These are phyloP conservation scores for Antedon bifida DNA, from an alignment of 35 echinoderm and acorn worm genomes.

Conservation along the genomic window DNA sequence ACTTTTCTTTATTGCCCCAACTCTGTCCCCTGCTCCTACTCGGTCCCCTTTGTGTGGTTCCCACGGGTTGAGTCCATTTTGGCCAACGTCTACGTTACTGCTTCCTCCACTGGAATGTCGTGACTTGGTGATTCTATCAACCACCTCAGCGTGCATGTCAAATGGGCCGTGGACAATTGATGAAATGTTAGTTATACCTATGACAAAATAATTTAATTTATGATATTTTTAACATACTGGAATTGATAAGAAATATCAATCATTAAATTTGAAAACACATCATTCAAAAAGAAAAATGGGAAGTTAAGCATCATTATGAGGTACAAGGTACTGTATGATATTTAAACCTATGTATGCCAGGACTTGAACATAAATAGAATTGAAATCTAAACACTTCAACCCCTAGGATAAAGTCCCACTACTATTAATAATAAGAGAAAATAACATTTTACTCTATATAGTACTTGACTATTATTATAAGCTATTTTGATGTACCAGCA, in stretches of 20 bases:
- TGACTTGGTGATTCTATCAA: slow-evolving; percentile 37
- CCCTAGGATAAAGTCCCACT: too few relatives aligned
- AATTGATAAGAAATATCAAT: too few relatives aligned
- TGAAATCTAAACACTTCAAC: too few relatives aligned
- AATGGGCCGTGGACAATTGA: slow-evolving; percentile 5
- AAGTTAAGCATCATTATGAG: too few relatives aligned
- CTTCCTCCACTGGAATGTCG: slow-evolving; percentile 74
- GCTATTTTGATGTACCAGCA: too few relatives aligned
- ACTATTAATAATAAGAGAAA: too few relatives aligned
- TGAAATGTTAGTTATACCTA: not conserved
- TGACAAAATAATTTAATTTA: not conserved
- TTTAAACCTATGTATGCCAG: too few relatives aligned
- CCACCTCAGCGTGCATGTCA: slow-evolving; percentile 79
- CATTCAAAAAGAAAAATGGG: too few relatives aligned
- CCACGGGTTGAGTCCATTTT: not conserved
- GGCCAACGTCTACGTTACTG: slow-evolving; percentile 42
- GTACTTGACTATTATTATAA: too few relatives aligned
- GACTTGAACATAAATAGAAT: too few relatives aligned
- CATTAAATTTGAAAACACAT: not conserved
- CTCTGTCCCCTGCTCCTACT: not conserved
- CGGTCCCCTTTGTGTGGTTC: not conserved
- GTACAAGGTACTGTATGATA: too few relatives aligned
- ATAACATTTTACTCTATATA: too few relatives aligned
- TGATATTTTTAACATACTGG: not conserved
- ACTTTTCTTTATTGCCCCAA: slow-evolving; percentile 16